Base-by-base conservation (phyloP, 2,888 invertebrate species). In the Melolontha melolontha region DNA sequence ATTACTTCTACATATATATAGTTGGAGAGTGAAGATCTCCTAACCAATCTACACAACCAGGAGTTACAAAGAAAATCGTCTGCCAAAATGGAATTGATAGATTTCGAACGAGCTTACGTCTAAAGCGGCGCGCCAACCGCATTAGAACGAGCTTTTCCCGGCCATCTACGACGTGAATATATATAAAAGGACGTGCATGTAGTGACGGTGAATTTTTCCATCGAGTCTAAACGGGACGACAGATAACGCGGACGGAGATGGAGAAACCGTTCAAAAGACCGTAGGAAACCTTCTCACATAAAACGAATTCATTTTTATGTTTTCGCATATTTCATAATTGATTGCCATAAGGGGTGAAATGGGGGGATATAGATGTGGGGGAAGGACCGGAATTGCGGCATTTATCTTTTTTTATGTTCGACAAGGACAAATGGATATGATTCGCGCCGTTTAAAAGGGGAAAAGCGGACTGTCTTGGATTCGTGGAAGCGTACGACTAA, bases 241-340 rank as follows among this genome's bases (percentile, higher is more conserved):
- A 44, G 44, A 44, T 14, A 14, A 44, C 12, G 44, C 27, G 29
- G 44, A 75, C 69, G 70, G n/a, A 47, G 11, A n/a, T 57, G 57
- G 62, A 34, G 34, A 34, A 73, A 74, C 66, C 72, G 71, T 71
- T 72, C 72, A 73, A 77, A 76, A 75, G 75, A 73, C 70, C 71
- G 70, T 69, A 69, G 71, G 76, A 77, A 76, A 76, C 75, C 76
- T 74, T 73, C 74, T 72, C 74, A 64, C 71, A 74, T 74, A 74
- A 74, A 73, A 73, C 71, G 69, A 72, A 73, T 73, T 73, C 74
- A 76, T 74, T 76, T 79, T 77, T 78, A 77, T 76, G 75, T 75
- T 73, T 75, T 72, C 77, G 74, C 77, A 78, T 79, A 79, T 79
- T 79, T 79, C 78, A 79, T 79, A 79, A 79, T 79, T 78, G 79